These are phyloP conservation scores for Oscheius sp. DNA, from an alignment of 2,888 invertebrate genomes.

Conservation along the genomic window DNA sequence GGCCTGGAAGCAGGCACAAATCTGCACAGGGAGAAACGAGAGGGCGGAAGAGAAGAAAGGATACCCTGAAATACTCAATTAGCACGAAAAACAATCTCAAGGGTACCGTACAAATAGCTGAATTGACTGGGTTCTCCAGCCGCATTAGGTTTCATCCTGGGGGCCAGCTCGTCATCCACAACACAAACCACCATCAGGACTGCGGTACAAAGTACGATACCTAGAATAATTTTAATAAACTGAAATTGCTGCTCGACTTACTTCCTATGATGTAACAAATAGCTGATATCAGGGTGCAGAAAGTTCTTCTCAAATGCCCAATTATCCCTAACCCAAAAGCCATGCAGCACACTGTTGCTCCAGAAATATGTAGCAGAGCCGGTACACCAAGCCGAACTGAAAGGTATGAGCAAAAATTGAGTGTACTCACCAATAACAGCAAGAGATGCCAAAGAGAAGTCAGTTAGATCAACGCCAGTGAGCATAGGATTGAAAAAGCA, in stretches of 20 bases:
- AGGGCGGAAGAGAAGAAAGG: constrained; percentile 69
- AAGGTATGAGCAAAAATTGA: constrained; percentile 20
- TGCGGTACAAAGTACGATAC: constrained; percentile 63
- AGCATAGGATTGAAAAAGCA: constrained; percentile 69
- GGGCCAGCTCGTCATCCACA: constrained; percentile 72
- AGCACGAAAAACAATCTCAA: neutral
- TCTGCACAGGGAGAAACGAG: constrained; percentile 69
- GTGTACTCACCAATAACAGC: constrained; percentile 62
- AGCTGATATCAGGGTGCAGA: constrained; percentile 65
- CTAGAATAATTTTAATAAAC: constrained; percentile 38
- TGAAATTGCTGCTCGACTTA: constrained; percentile 37
- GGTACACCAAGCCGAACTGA: constrained; percentile 66
- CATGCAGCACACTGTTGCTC: constrained; percentile 62
- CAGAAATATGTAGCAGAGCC: constrained; percentile 66
- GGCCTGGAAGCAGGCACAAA: constrained; percentile 68
- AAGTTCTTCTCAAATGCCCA: constrained; percentile 63
- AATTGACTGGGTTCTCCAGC: constrained; percentile 71
- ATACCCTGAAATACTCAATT: constrained; percentile 49
- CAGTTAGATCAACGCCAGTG: constrained; percentile 65
- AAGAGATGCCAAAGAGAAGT: constrained; percentile 68
- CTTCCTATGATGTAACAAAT: constrained; percentile 71
- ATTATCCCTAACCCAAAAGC: constrained; percentile 64
- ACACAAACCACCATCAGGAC: constrained; percentile 72
- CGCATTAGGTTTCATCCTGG: constrained; percentile 70
- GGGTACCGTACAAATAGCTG: constrained; percentile 64